A percentile compares a stretch with the other conserved stretches of the same genome.
phyloP scores from a whole-genome alignment of 2,113 vertebrate genomes.

The Callipepla californica region DNA sequence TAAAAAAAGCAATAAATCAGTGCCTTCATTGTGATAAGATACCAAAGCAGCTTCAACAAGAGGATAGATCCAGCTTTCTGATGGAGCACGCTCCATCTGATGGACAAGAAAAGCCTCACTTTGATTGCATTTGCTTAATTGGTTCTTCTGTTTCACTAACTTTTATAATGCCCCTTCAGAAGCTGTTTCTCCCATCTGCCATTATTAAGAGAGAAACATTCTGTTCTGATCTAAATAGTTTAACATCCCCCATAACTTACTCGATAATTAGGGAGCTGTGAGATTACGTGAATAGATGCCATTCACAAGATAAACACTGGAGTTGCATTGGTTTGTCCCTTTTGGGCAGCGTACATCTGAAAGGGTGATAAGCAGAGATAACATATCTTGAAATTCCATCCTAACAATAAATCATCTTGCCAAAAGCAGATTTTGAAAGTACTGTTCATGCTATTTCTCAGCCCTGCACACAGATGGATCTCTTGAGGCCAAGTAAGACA shows the following conservation, averaged over 20 bases:
- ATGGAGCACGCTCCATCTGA: not conserved
- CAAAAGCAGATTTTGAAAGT: conserved; percentile 14
- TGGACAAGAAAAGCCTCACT: not conserved
- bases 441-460: not conserved
- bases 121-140: not conserved
- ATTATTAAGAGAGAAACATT: conserved; percentile 14
- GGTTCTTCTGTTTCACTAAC: not conserved
- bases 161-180: not conserved
- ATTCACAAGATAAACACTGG: conserved; percentile 17
- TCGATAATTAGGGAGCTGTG: conserved; percentile 1
- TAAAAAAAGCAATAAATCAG: not conserved
- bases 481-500: not conserved
- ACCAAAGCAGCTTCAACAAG: not conserved
- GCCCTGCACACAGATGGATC: not conserved
- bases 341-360: conserved; percentile 18
- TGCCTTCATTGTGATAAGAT: not conserved
- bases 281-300: conserved; percentile 59
- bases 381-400: conserved; percentile 40
- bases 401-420: conserved; percentile 34
- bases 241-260: not conserved
- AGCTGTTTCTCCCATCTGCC: not conserved
- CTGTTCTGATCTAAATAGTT: conserved; percentile 36
- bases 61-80: not conserved
- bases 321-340: conserved; percentile 37
- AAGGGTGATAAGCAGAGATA: conserved; percentile 48